These are phyloP conservation scores for Paragorgia papillata DNA, from an alignment of 92 coral and sea anemone genomes.

Conservation along the genomic window DNA sequence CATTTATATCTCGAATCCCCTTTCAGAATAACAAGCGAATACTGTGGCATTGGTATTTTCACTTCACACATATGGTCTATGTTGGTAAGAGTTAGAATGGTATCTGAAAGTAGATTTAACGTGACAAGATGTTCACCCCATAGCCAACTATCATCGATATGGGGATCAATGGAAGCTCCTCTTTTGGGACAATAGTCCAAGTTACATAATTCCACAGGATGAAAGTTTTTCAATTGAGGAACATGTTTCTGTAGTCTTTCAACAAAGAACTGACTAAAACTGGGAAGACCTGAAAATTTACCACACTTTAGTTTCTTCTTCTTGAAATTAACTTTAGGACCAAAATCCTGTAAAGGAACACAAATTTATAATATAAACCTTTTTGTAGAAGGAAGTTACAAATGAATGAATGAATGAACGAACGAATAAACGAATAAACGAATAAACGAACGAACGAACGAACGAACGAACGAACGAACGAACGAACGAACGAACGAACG, in stretches of 20 bases:
- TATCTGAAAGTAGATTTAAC: conserved; percentile 71
- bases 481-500: too few species aligned
- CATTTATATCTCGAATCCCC: conserved; percentile 84
- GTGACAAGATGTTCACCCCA: conserved; percentile 97
- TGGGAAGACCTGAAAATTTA: conserved; percentile 84
- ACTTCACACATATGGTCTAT: conserved; percentile 49
- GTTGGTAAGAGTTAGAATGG: conserved; percentile 71
- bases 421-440: too few species aligned
- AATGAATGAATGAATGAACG: too few species aligned
- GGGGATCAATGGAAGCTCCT: conserved; percentile 93
- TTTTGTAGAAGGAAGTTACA: too few species aligned
- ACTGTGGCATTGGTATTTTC: conserved; percentile 72
- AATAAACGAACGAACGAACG: too few species aligned
- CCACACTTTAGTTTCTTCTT: conserved; percentile 75
- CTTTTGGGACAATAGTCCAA: conserved; percentile 81
- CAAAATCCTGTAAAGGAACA: conserved; percentile 74
- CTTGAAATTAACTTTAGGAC: conserved; percentile 97
- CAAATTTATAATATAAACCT: too few species aligned
- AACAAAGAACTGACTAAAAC: conserved; percentile 68
- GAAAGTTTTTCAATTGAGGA: conserved; percentile 62
- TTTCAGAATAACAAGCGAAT: conserved; percentile 72
- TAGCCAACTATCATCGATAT: conserved; percentile 91
- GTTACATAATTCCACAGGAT: conserved; percentile 90
- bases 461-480: too few species aligned
- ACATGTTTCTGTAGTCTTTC: conserved; percentile 68